Base-by-base conservation (phyloP, 2,888 invertebrate genomes). In the Tenthredo mesomela region DNA sequence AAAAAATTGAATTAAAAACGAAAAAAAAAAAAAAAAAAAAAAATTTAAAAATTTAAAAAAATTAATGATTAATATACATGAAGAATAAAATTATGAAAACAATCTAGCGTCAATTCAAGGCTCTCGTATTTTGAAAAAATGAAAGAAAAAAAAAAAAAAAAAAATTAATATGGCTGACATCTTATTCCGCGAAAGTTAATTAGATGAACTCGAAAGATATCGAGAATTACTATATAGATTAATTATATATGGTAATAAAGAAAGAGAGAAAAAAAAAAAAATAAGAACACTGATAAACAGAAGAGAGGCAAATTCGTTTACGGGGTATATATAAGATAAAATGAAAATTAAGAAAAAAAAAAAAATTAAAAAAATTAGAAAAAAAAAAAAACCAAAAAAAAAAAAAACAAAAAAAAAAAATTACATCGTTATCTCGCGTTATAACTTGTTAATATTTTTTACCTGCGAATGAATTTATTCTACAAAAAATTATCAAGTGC, bases 101-200 rank as follows among this genome's bases (percentile, higher is more conserved):
- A 61, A 50, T 80, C n/a, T 61, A 80, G 58, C 80, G 80, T 80
- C 80, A 80, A 80, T 80, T 80, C 61, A 50, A 80, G 58, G 33
- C 77, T 77, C 54, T 77, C 77, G 50, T 54, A 71, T 71, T 71
- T 77, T 33, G 33, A 50, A 33, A 33, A 33, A 33, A 33, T n/a
- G n/a, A n/a, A n/a, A n/a, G n/a, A n/a, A n/a, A n/a, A n/a, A n/a
- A n/a, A n/a, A n/a, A n/a, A 33, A 33, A 33, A 33, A 33, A 33
- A 33, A 50, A 50, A 29, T n/a, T 71, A n/a, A 40, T 71, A 71
- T 25, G 21, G 21, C 1, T n/a, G 10, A 25, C 21, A 58, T 21
- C 21, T 58, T 58, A 58, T 25, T 58, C 1, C 21, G 21, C 58
- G 58, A n/a, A 29, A 29, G 29, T 29, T 29, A 29, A 29, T 29